Evolutionary conservation across 2,113 vertebrate species (phyloP).

Genomic region (Saguinus midas): DNA sequence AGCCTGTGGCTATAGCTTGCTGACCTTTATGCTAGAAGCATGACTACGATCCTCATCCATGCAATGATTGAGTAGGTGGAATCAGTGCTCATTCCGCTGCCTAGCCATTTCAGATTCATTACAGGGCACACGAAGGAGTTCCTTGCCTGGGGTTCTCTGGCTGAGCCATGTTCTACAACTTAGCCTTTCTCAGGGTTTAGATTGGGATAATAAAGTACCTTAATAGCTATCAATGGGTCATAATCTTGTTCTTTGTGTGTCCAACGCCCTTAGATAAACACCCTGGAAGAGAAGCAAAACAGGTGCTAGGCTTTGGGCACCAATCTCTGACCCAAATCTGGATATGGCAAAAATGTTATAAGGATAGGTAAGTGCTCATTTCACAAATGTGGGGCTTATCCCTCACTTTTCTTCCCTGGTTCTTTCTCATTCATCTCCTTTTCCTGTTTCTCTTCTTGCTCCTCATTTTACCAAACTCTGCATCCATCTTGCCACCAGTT

Average conservation of each 20-base stretch:
- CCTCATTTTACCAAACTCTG: too few species aligned
- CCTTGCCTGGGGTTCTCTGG: background rate
- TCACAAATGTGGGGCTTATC: background rate
- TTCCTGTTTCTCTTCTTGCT: background rate
- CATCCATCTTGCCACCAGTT: background rate
- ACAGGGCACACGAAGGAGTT: background rate
- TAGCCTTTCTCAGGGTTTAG: background rate
- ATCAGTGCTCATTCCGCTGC: background rate
- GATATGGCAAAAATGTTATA: accelerated
- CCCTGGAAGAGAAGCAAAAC: background rate
- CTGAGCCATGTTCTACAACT: background rate
- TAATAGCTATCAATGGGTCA: background rate
- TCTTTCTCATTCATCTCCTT: background rate
- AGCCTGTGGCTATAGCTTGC: background rate
- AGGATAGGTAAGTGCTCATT: background rate
- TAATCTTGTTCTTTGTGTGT: background rate
- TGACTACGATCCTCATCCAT: background rate
- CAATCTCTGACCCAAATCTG: background rate
- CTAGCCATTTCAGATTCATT: background rate
- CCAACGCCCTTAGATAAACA: background rate
- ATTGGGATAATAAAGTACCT: background rate
- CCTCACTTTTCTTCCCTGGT: too few species aligned
- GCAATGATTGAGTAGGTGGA: background rate
- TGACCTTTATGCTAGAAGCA: background rate
- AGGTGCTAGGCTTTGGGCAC: background rate